Conservation (phyloP, 2,888 invertebrate species). For the Cerastis rubricosa region DNA sequence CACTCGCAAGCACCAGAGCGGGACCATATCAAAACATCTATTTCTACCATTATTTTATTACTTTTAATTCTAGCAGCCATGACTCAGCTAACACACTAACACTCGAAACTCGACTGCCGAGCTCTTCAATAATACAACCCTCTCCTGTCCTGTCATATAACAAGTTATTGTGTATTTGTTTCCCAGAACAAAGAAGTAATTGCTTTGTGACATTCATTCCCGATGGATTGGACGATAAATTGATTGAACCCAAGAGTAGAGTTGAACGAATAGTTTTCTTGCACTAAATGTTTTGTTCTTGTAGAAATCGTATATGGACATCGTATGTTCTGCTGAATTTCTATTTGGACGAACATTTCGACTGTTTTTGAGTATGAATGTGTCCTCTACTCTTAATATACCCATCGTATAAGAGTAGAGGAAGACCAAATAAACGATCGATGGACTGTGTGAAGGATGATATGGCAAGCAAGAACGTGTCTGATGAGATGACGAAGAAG, state of each 20-base stretch:
- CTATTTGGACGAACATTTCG: too few species aligned
- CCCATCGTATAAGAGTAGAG: too few species aligned
- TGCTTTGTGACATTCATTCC: constrained; percentile 40
- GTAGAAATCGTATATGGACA: neutral
- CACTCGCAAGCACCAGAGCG: neutral
- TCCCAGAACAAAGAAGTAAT: constrained; percentile 44
- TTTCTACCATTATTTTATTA: neutral
- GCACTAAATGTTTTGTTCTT: neutral
- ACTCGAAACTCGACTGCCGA: neutral
- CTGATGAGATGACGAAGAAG: too few species aligned
- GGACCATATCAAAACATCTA: neutral
- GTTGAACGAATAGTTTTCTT: neutral
- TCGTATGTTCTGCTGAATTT: neutral
- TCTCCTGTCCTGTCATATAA: neutral
- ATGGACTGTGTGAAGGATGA: too few species aligned
- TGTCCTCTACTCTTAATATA: too few species aligned
- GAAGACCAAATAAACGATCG: too few species aligned
- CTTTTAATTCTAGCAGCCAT: neutral
- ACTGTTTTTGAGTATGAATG: too few species aligned
- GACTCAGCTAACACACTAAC: constrained; percentile 9
- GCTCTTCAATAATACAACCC: constrained; percentile 25
- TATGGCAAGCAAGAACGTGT: too few species aligned
- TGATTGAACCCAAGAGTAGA: neutral
- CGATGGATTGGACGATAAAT: constrained; percentile 16
- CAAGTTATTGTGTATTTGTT: constrained; percentile 42